Evolutionary conservation across 2,888 invertebrate species (phyloP).

Genomic region (Ommatoiulus sabulosus): DNA sequence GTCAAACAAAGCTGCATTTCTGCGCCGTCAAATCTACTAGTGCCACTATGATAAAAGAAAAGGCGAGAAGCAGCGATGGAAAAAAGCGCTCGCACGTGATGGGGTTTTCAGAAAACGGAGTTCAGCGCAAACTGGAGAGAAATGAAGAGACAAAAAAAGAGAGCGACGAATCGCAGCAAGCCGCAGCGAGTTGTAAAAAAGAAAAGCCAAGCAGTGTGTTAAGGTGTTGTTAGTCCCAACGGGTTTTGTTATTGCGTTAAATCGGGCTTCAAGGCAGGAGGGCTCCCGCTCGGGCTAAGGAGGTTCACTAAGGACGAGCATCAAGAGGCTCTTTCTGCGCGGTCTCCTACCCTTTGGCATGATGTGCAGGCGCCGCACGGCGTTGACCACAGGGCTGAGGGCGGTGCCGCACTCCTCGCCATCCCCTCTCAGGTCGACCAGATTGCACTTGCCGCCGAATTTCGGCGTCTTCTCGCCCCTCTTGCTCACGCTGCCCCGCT

Average conservation of each 20-base stretch:
- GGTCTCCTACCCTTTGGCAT: conserved; percentile 52
- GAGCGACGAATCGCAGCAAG: not conserved
- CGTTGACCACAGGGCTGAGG: conserved; percentile 55
- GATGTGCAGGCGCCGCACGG: conserved; percentile 49
- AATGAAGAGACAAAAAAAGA: not conserved
- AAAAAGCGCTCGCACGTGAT: not conserved
- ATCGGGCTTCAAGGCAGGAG: not conserved
- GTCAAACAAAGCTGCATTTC: not conserved
- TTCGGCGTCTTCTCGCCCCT: not conserved
- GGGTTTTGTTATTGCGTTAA: not conserved
- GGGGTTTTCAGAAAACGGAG: not conserved
- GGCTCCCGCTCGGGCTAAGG: not conserved
- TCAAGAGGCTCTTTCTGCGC: not conserved
- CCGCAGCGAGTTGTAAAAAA: conserved; percentile 7
- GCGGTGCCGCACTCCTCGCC: conserved; percentile 47
- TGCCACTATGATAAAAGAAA: not conserved
- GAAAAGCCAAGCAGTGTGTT: conserved; percentile 8
- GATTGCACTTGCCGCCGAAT: not conserved
- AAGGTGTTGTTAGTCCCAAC: conserved; percentile 4
- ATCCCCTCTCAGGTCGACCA: conserved; percentile 54
- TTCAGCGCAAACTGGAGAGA: not conserved
- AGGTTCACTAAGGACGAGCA: not conserved
- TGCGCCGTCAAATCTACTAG: not conserved
- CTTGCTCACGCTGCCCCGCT: conserved; percentile 19
- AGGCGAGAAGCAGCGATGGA: not conserved